Percentiles rank a stretch among this genome's conserved stretches.
Evolutionary conservation across 2,797 vertebrate genomes (phyloP).

Genomic region (Danio albolineatus): DNA sequence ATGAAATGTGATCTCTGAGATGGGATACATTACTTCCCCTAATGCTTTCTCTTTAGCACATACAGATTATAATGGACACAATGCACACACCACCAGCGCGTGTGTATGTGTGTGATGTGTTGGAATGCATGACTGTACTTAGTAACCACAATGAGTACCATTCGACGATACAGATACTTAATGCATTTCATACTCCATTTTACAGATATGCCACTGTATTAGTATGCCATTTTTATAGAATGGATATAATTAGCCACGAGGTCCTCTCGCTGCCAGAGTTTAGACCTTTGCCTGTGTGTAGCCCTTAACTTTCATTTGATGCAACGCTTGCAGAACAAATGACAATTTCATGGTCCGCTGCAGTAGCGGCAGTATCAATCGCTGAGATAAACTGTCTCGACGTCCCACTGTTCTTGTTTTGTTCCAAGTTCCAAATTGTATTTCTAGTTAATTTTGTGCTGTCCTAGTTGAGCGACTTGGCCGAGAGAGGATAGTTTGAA

Average conservation of each 20-base stretch:
- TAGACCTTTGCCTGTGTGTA: constrained; percentile 66
- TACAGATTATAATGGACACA: constrained; percentile 21
- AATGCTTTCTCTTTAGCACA: constrained; percentile 62
- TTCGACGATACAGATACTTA: constrained; percentile 52
- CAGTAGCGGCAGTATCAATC: constrained; percentile 74
- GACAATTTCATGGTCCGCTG: constrained; percentile 80
- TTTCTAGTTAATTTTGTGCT: constrained; percentile 72
- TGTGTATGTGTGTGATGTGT: constrained; percentile 9
- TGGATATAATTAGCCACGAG: constrained; percentile 77
- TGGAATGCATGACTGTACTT: constrained; percentile 55
- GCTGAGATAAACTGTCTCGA: constrained; percentile 74
- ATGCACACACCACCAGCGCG: constrained; percentile 34
- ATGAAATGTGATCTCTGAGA: constrained; percentile 75
- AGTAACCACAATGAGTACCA: constrained; percentile 45
- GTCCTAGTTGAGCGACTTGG: constrained; percentile 65
- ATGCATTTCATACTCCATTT: constrained; percentile 57
- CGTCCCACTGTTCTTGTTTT: constrained; percentile 74
- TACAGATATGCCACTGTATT: constrained; percentile 58
- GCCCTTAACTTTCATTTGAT: constrained; percentile 79
- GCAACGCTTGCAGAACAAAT: constrained; percentile 82
- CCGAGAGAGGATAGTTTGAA: constrained; percentile 63
- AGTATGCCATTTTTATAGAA: constrained; percentile 67
- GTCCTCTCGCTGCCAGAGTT: constrained; percentile 74
- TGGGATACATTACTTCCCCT: constrained; percentile 76
- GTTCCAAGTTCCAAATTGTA: constrained; percentile 69